Base-by-base conservation (phyloP, 2,888 invertebrate species). In the Chrysolina americana region DNA sequence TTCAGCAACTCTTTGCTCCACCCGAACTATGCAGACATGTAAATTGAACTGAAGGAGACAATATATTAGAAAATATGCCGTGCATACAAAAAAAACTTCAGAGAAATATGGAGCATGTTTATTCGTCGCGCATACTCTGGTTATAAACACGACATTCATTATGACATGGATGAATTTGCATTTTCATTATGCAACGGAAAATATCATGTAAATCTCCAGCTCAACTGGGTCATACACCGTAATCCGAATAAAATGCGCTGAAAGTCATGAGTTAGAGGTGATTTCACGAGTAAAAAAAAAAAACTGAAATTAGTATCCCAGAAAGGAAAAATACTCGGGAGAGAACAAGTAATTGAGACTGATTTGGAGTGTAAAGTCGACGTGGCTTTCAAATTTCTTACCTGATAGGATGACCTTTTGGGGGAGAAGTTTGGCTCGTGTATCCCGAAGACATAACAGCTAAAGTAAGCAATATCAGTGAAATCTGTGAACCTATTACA, bases 121-220 rank as follows among this genome's bases (percentile, higher is more conserved):
- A 59, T 28, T 59, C n/a, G 28, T 28, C 9, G 59, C 59, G 36
- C 6, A n/a, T 59, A 5, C 53, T 53, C 19, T 21, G 53, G 19
- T 36, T 59, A 23, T 23, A 28, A 28, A 59, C 36, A 59, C 36
- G 36, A 36, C 36, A 15, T 36, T 36, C n/a, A 59, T 59, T 15
- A 28, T 15, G 6, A 59, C 23, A 59, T 59, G 15, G n/a, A 11
- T 59, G 23, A 23, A 59, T 59, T 59, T 36, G 59, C 59, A 59
- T 36, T 53, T 44, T 53, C 53, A 53, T 21, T 21, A 53, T 53
- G 53, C 21, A 53, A 53, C 53, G 53, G 19, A 53, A 53, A 21
- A 53, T 21, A 53, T 21, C 19, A 53, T 59, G 59, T 13, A 36
- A 36, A 59, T 59, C 36, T n/a, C 28, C 59, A 15, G 15, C 36